A percentile compares a stretch with the other conserved stretches of the same genome.
phyloP scores from a whole-genome alignment of 2,797 vertebrate genomes.

The Anguilla marmorata region DNA sequence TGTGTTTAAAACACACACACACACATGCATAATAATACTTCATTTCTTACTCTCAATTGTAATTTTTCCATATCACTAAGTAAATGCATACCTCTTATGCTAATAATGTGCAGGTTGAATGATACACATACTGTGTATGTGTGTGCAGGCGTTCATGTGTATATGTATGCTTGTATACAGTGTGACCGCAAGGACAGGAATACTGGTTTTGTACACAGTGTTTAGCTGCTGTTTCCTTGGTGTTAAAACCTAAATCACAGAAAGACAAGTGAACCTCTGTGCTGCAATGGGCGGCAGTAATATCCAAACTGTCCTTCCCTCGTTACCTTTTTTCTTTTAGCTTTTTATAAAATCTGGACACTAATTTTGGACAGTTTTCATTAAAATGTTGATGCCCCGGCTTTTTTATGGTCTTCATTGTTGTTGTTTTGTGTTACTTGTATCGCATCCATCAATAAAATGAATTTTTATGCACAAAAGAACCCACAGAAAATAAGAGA shows the following conservation, averaged over 20 bases:
- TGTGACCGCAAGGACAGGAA: not conserved
- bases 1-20: not conserved
- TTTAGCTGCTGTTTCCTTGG: not conserved
- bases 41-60: too few species aligned
- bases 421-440: not conserved
- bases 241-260: not conserved
- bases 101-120: too few species aligned
- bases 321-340: not conserved
- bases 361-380: not conserved
- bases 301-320: constrained; percentile 1
- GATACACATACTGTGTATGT: not conserved
- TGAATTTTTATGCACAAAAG: not conserved
- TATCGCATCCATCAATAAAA: constrained; percentile 11
- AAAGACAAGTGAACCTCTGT: not conserved
- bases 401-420: not conserved
- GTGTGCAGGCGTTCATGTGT: not conserved
- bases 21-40: not conserved
- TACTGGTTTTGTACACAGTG: not conserved
- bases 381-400: constrained; percentile 15
- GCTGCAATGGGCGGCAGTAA: not conserved
- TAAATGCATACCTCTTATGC: too few species aligned
- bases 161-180: not conserved
- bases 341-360: not conserved
- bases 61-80: too few species aligned
- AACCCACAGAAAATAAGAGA: not conserved